Evolutionary conservation across 1,140 invertebrate genomes (phyloP).

Genomic region (Calephelis virginiensis): DNA sequence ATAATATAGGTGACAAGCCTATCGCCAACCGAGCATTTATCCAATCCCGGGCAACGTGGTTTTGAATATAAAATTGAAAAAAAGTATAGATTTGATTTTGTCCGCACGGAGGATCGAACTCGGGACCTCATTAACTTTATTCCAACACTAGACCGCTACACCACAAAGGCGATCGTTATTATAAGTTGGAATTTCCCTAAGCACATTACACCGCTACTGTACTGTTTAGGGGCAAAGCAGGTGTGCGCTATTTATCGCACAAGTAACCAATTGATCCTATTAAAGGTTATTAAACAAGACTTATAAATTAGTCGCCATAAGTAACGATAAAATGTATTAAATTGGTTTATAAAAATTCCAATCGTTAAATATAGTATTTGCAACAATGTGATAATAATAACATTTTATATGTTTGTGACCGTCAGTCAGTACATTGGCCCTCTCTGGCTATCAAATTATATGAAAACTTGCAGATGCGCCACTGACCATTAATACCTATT

Average conservation of each 20-base stretch:
- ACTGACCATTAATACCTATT: neutral
- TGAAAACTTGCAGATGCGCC: constrained; percentile 21
- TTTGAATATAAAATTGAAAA: too few species aligned
- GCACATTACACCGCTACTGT: neutral
- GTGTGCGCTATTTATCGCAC: neutral
- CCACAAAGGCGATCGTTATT: too few species aligned
- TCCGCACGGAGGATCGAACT: too few species aligned
- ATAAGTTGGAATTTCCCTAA: too few species aligned
- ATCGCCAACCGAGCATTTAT: too few species aligned
- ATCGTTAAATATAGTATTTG: constrained; percentile 36
- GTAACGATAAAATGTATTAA: constrained; percentile 17
- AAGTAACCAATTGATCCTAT: constrained; percentile 5
- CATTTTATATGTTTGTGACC: constrained; percentile 59
- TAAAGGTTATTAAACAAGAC: constrained; percentile 12
- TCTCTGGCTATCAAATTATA: constrained; percentile 43
- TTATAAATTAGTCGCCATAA: constrained; percentile 8
- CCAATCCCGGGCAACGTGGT: too few species aligned
- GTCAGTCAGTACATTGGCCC: constrained; percentile 50
- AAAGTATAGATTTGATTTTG: too few species aligned
- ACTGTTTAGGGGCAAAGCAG: neutral
- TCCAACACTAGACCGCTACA: too few species aligned
- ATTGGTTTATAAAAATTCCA: constrained; percentile 27
- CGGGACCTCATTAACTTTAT: too few species aligned
- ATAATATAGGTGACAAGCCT: too few species aligned
- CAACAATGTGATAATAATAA: constrained; percentile 56